Base-by-base conservation (phyloP, 2,888 invertebrate species). In the Eupithecia inturbata region DNA sequence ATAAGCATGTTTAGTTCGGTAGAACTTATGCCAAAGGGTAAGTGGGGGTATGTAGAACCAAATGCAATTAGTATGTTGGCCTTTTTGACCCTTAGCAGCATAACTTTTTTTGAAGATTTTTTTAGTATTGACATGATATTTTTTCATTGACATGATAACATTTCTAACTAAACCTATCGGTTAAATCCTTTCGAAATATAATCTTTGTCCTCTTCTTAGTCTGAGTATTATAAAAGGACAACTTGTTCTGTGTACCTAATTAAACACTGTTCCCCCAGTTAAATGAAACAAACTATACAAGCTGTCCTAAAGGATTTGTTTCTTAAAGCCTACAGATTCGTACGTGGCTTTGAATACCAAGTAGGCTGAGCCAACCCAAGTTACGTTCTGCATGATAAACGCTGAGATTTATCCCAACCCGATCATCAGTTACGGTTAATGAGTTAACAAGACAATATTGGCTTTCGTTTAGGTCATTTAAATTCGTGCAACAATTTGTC, bases 341-440 rank as follows among this genome's bases (percentile, higher is more conserved):
- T 16, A 31, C 36, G 63, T 64, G 63, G 4, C 63, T 9, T 10
- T 36, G 63, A 64, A 64, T 64, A 64, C n/a, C 31, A 64, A 64
- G n/a, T 36, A 64, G 33, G 10, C 63, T 64, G 16, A 33, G 33
- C 36, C n/a, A 28, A 62, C 31, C 62, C 62, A 62, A 62, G 31
- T 31, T 31, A 62, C 41, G 66, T 28, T n/a, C 31, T 67, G 28
- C 31, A 39, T 53, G 22, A 31, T 19, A 41, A 63, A 69, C 12
- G 41, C 71, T 45, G 45, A 41, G 28, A 63, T 72, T 63, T 76
- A 39, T 14, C 49, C 31, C 67, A 28, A 67, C 45, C 45, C 49
- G 64, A 14, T 64, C 67, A 67, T 67, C 67, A 67, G 49, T 62
- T 67, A 67, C 36, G 10, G 66, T 22, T 66, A 26, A 66, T 36